Conservation (phyloP, 1,140 invertebrate genomes). For the Lamellibrachia luymesi region DNA sequence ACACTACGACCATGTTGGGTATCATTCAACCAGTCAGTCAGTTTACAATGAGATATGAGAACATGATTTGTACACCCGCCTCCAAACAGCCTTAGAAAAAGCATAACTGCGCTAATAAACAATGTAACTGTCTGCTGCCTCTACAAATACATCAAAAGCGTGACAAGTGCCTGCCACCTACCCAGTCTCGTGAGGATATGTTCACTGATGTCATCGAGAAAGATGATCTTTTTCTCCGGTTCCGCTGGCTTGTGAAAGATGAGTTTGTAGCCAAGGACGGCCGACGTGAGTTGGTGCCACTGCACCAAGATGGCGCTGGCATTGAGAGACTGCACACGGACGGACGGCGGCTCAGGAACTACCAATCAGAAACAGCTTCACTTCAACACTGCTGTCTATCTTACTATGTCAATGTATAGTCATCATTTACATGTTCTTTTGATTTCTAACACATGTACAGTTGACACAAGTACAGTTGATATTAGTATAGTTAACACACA, state of each 20-base stretch:
- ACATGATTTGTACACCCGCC: too few species aligned
- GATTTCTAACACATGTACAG: background rate
- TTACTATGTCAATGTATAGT: background rate
- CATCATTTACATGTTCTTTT: background rate
- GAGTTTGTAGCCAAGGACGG: constrained; percentile 14
- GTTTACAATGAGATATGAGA: too few species aligned
- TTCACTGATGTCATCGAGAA: background rate
- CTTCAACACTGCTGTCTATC: background rate
- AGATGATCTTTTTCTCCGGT: background rate
- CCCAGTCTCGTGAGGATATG: constrained; percentile 17
- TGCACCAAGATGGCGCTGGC: constrained; percentile 6
- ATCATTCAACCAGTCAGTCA: too few species aligned
- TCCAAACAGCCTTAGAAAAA: too few species aligned
- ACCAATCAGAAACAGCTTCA: constrained; percentile 2
- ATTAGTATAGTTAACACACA: too few species aligned
- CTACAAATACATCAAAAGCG: background rate
- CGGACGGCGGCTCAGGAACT: constrained; percentile 10
- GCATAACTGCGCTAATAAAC: background rate
- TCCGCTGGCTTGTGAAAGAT: constrained; percentile 12
- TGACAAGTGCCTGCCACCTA: background rate
- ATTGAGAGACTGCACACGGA: constrained; percentile 7
- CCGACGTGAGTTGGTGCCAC: background rate
- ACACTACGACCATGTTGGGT: too few species aligned
- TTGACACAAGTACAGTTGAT: too few species aligned
- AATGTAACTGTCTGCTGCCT: background rate